A percentile compares a stretch with the other conserved stretches of the same genome.
phyloP scores from a whole-genome alignment of 2,888 invertebrate species.

The Harmothoe impar region DNA sequence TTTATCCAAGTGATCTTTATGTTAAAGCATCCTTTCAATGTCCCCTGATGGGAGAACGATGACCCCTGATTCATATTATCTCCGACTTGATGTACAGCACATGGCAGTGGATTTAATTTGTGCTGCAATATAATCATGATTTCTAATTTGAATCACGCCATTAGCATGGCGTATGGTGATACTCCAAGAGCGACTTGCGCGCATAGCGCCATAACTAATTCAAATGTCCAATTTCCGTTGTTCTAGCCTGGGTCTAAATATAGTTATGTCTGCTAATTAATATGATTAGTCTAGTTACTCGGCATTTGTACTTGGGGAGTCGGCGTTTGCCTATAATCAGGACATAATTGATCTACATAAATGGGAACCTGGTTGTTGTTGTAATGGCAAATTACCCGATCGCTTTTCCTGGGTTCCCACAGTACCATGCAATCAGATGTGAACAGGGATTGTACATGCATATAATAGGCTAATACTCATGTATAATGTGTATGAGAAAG shows the following conservation, averaged over 20 bases:
- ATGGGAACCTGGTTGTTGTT: not conserved
- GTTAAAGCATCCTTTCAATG: too few relatives aligned
- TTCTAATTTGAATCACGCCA: too few relatives aligned
- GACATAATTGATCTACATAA: constrained; percentile 29
- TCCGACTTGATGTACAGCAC: too few relatives aligned
- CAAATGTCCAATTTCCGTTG: constrained; percentile 15
- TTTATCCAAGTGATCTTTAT: too few relatives aligned
- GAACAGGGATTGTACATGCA: too few relatives aligned
- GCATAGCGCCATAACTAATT: not conserved
- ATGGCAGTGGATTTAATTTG: too few relatives aligned
- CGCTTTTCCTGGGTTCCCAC: not conserved
- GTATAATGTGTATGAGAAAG: too few relatives aligned
- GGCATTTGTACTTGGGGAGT: constrained; percentile 12
- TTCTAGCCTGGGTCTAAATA: constrained; percentile 6
- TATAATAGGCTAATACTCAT: too few relatives aligned
- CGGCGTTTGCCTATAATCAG: not conserved
- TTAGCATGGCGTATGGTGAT: not conserved
- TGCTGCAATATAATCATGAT: too few relatives aligned
- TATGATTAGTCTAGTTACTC: constrained; percentile 29
- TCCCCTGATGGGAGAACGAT: too few relatives aligned
- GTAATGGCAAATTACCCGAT: not conserved
- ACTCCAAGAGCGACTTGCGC: not conserved
- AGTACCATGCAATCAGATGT: not conserved
- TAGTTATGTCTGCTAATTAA: constrained; percentile 14
- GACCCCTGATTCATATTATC: too few relatives aligned